Base-by-base conservation (phyloP, 2,797 vertebrate species). In the Siniperca obscura region DNA sequence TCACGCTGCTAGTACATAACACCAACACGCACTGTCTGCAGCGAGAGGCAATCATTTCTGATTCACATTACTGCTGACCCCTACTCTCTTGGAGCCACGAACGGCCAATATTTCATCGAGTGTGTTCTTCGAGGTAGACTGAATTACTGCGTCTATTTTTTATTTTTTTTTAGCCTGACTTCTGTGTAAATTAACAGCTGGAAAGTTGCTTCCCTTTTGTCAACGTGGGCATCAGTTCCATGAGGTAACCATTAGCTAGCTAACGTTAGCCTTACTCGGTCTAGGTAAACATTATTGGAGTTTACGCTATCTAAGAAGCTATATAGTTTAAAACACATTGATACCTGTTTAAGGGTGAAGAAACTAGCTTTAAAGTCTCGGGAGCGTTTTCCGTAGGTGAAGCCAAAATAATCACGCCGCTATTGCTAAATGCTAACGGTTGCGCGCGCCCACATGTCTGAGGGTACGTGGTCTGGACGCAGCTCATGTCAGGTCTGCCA, bases 371-470 rank as follows among this genome's bases (percentile, higher is more conserved):
- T 44, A 13, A 56, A 14, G 16, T 67, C 2, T 13, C 7, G 0
- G 0, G 5, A 30, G 73, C 46, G 9, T 70, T 68, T 52, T 34
- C 0, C 10, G 0, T 4, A 2, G 2, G 25, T 9, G 7, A 53
- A 80, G 50, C 8, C 10, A 11, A 1, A 42, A 19, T 4, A 66
- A 44, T 25, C 42, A 17, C 57, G 65, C 10, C 3, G 88, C 86
- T 91, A 90, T 91, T 88, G 92, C 92, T 92, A 94, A 68, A 74
- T 85, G 94, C 94, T 94, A 94, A 88, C 36, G 53, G 38, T 34
- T 55, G 60, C 79, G 48, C 56, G 62, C 79, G 52, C 56, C 87
- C 92, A 91, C 92, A 93, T 93, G 92, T 90, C 78, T 86, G 72
- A 70, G 30, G 30, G 4, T 8, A 61, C 59, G 69, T 12, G 42